Percentiles rank a stretch among this genome's conserved stretches.
Conservation (phyloP, 2,888 invertebrate species). For the Altica lythri region DNA sequence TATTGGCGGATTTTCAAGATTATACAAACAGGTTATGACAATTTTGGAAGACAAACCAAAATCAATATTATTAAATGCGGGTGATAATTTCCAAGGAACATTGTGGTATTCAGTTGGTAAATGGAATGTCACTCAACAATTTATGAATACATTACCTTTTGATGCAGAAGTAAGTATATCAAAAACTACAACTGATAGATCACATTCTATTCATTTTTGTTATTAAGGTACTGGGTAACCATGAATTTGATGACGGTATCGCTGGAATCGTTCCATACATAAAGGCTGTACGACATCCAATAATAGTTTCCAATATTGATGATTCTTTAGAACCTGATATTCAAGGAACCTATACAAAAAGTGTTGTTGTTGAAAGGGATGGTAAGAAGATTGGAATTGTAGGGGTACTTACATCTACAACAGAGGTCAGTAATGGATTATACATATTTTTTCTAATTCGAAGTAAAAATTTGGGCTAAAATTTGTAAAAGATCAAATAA, state of each 20-base stretch:
- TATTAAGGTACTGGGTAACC: conserved; percentile 79
- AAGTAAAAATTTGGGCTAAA: no score
- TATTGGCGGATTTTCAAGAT: conserved; percentile 72
- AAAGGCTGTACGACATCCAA: conserved; percentile 64
- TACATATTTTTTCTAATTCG: no score
- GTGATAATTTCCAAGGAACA: conserved; percentile 85
- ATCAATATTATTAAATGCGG: conserved; percentile 76
- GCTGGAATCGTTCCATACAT: conserved; percentile 75
- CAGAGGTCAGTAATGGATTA: conserved; percentile 68
- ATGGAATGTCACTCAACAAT: conserved; percentile 74
- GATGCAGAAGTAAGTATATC: conserved; percentile 71
- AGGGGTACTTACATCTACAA: conserved; percentile 73
- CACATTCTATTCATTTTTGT: not conserved
- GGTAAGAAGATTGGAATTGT: conserved; percentile 77
- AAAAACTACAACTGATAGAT: not conserved
- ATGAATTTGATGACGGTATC: conserved; percentile 82
- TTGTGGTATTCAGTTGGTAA: conserved; percentile 80
- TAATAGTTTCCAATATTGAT: conserved; percentile 79
- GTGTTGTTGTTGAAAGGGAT: conserved; percentile 65
- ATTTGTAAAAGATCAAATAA: no score
- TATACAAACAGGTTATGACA: conserved; percentile 63
- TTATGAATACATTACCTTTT: conserved; percentile 75
- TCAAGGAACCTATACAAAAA: conserved; percentile 66
- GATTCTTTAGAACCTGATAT: conserved; percentile 68
- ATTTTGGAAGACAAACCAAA: conserved; percentile 57